Base-by-base conservation (phyloP, 2,797 vertebrate species). In the Anguilla marmorata region DNA sequence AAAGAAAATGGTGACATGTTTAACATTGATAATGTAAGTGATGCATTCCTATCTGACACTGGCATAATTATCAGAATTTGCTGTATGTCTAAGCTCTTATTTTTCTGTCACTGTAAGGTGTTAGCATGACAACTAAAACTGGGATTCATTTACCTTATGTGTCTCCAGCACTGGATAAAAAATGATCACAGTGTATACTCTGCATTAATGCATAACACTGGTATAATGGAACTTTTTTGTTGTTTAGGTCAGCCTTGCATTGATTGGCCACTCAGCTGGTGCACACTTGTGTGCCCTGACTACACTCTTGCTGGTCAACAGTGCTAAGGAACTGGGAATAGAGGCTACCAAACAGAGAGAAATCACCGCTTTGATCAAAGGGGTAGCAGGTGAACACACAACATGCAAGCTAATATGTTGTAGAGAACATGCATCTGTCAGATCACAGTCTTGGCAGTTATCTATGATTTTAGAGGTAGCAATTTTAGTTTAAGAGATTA, bases 211-310 rank as follows among this genome's bases (percentile, higher is more conserved):
- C 24, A 27, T 85, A 4, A 50, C 7, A 19, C 24, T 84, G 8
- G 69, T 54, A 52, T 37, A 24, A 12, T 56, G 72, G 54, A 86
- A 37, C 14, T 69, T 72, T 8, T 90, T 52, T 89, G 41, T 86
- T 9, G 82, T 88, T 87, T 72, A 96, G 96, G 92, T 94, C 87
- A 95, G 94, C 33, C 92, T 96, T 16, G 90, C 96, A 85, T 91
- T 96, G 85, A 91, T 96, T 2, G 95, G 96, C 12, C 96, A 96
- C 88, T 96, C 96, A 16, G 95, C 96, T 0, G 96, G 96, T 21
- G 96, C 95, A 86, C 95, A 96, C 89, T 90, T 97, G 90, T 95
- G 94, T 86, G 90, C 92, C 12, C 91, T 96, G 89, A 93, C 94
- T 50, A 88, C 91, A 2, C 90, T 96, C 33, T 96, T 96, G 91